phyloP scores from a whole-genome alignment of 2,888 invertebrate species.

The Rhyacophila evoluta region DNA sequence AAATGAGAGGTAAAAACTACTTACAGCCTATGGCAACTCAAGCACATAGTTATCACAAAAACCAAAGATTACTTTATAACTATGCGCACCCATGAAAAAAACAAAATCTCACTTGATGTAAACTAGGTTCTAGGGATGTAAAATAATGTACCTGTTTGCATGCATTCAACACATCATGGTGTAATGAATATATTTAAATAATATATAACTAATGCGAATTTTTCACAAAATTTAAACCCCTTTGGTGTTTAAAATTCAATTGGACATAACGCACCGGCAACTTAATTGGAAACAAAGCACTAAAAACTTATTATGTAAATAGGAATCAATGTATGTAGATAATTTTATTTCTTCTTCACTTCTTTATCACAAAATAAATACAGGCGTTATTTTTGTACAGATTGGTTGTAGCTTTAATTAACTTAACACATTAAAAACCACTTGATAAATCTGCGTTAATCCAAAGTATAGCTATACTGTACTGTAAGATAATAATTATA shows the following conservation, averaged over 20 bases:
- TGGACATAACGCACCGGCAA: neutral
- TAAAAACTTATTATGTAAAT: neutral
- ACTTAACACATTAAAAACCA: too few relatives aligned
- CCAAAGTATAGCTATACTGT: too few relatives aligned
- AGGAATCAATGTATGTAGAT: neutral
- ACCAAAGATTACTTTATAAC: neutral
- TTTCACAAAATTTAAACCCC: too few relatives aligned
- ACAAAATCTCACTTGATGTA: neutral
- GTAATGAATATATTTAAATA: too few relatives aligned
- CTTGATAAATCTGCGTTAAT: too few relatives aligned
- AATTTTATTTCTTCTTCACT: too few relatives aligned
- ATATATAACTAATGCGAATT: too few relatives aligned
- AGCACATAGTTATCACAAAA: conserved; percentile 4
- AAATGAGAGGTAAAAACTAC: conserved; percentile 63
- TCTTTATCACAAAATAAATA: too few relatives aligned
- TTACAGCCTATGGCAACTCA: neutral
- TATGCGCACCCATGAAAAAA: neutral
- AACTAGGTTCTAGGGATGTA: neutral
- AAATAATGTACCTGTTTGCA: neutral
- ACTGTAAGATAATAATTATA: too few relatives aligned
- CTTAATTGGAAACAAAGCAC: neutral
- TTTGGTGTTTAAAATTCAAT: too few relatives aligned
- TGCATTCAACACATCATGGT: neutral
- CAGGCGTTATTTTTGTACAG: too few relatives aligned
- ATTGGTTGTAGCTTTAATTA: too few relatives aligned